Conservation (phyloP, 2,888 invertebrate genomes). For the Thyatira batis region DNA sequence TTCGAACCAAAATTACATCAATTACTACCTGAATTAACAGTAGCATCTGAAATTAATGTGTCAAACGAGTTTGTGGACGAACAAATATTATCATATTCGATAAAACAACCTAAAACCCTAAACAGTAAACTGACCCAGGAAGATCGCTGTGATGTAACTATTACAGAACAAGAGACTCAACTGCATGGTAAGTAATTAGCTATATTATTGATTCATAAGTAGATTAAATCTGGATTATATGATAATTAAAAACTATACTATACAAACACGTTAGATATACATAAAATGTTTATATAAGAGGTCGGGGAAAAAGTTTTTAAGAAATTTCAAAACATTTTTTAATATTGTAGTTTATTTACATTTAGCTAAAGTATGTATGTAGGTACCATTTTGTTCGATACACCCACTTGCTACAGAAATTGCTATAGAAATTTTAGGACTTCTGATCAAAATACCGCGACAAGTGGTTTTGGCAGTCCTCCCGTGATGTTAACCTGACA, state of each 20-base stretch:
- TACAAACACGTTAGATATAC: no score
- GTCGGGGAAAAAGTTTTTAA: no score
- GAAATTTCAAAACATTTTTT: no score
- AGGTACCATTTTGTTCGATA: no score
- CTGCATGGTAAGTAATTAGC: conserved; percentile 53
- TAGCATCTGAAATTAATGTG: conserved; percentile 58
- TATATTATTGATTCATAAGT: conserved; percentile 6
- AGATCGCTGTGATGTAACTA: conserved; percentile 40
- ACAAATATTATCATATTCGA: conserved; percentile 46
- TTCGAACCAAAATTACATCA: conserved; percentile 51
- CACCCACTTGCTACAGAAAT: no score
- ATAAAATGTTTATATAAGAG: no score
- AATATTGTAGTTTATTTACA: no score
- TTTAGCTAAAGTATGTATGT: no score
- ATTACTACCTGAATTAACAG: conserved; percentile 48
- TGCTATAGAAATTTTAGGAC: no score
- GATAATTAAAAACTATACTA: background rate
- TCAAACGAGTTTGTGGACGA: conserved; percentile 61
- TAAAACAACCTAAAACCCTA: conserved; percentile 32
- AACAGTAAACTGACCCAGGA: conserved; percentile 52
- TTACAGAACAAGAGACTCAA: conserved; percentile 60
- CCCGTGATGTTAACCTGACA: no score
- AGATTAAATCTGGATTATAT: background rate
- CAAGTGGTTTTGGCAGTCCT: no score
- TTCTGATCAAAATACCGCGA: no score